These are phyloP conservation scores for Toxotes jaculatrix DNA, from an alignment of 2,113 vertebrate species.

Conservation along the genomic window DNA sequence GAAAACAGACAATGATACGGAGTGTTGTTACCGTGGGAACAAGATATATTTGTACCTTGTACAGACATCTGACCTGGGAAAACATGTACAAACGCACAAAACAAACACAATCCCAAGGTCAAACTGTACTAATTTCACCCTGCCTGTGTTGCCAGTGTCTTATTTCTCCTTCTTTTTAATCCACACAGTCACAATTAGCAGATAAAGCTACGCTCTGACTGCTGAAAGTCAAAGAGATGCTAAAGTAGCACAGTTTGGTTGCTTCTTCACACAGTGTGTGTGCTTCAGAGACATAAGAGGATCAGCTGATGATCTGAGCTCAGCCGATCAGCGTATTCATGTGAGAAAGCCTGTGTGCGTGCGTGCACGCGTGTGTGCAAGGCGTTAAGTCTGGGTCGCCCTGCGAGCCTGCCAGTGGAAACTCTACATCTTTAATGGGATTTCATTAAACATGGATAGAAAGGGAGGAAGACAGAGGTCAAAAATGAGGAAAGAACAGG, in stretches of 20 bases:
- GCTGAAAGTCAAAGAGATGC: neutral
- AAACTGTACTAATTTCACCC: neutral
- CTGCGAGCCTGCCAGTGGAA: slow-evolving; percentile 77
- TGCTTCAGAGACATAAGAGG: neutral
- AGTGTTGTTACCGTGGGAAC: slow-evolving; percentile 6
- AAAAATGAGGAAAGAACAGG: neutral
- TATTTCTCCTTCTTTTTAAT: neutral
- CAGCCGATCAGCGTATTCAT: slow-evolving; percentile 35
- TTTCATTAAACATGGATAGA: slow-evolving; percentile 82
- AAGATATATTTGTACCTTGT: neutral
- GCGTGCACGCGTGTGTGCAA: slow-evolving; percentile 9
- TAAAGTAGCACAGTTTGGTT: neutral
- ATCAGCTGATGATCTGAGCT: slow-evolving; percentile 28
- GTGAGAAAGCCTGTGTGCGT: neutral
- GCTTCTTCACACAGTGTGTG: neutral
- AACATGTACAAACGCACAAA: neutral
- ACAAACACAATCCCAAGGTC: neutral
- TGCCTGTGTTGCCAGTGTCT: neutral
- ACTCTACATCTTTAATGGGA: slow-evolving; percentile 86
- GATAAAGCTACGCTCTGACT: neutral
- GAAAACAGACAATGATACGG: neutral
- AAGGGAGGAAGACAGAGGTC: slow-evolving; percentile 23
- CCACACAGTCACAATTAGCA: neutral
- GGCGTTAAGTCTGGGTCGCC: slow-evolving; percentile 73
- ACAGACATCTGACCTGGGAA: slow-evolving; percentile 16